phyloP scores from a whole-genome alignment of 1,140 invertebrate species.

The Brachionus rubens region DNA sequence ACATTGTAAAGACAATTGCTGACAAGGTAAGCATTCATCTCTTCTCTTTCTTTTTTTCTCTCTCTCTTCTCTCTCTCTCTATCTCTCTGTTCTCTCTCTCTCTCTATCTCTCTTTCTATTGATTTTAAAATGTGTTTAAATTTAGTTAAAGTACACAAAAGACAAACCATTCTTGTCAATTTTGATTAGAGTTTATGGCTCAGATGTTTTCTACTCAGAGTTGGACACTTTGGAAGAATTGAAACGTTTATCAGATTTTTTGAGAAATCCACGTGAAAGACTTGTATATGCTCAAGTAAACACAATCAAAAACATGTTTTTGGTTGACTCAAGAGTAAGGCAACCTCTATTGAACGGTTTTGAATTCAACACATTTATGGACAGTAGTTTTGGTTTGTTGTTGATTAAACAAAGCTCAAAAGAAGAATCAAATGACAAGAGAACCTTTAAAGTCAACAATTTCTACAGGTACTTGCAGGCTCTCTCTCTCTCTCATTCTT shows the following conservation, averaged over 20 bases:
- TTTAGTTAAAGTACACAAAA: slow-evolving; percentile 8
- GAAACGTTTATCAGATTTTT: slow-evolving; percentile 14
- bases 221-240: slow-evolving; percentile 8
- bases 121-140: too few species aligned
- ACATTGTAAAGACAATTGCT: slow-evolving; percentile 15
- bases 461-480: too few species aligned
- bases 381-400: slow-evolving; percentile 15
- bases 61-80: neutral
- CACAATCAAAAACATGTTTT: slow-evolving; percentile 43
- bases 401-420: slow-evolving; percentile 34
- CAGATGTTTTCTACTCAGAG: slow-evolving; percentile 45
- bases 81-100: too few species aligned
- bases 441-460: slow-evolving; percentile 23
- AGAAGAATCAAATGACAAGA: neutral
- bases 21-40: neutral
- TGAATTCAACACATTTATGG: slow-evolving; percentile 41
- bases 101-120: too few species aligned
- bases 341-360: slow-evolving; percentile 43
- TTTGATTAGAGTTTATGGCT: slow-evolving; percentile 36
- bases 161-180: slow-evolving; percentile 39
- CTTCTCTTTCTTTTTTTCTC: neutral
- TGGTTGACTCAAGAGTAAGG: slow-evolving; percentile 36
- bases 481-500: too few species aligned
- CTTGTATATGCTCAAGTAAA: slow-evolving; percentile 37
- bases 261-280: slow-evolving; percentile 19